Percentiles rank a stretch among this genome's conserved stretches.
phyloP scores from a whole-genome alignment of 92 coral and sea anemone species.

The Zoanthus gigantus region DNA sequence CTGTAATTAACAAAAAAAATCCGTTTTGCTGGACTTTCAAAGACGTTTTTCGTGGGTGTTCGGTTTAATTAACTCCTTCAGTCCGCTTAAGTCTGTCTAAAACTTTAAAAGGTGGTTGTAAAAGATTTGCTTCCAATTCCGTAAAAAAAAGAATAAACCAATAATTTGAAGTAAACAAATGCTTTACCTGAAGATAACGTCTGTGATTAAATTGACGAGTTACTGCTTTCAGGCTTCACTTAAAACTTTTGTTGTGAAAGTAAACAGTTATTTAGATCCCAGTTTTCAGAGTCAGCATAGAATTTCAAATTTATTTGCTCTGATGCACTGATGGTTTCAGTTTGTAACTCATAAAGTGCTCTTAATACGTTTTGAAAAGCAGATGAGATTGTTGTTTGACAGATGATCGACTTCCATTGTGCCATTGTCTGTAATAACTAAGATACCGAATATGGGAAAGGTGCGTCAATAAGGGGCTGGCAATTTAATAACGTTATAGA shows the following conservation, averaged over 20 bases:
- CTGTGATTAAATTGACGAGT: neutral
- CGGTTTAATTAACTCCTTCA: slow-evolving; percentile 6
- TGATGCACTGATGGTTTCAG: neutral
- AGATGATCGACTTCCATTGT: slow-evolving; percentile 53
- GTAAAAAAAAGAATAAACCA: neutral
- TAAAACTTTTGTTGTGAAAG: neutral
- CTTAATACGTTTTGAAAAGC: neutral
- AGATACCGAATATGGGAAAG: slow-evolving; percentile 78
- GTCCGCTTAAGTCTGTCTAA: slow-evolving; percentile 9
- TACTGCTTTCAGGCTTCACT: neutral
- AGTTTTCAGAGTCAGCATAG: neutral
- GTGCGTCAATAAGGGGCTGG: slow-evolving; percentile 66
- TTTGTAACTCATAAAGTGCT: neutral
- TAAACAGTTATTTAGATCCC: neutral
- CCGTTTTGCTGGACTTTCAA: neutral
- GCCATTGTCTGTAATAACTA: slow-evolving; percentile 61
- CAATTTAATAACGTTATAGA: slow-evolving; percentile 59
- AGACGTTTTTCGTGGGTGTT: neutral
- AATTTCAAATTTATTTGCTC: neutral
- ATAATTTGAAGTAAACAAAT: slow-evolving; percentile 1
- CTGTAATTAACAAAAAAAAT: neutral
- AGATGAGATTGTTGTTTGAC: slow-evolving; percentile 38
- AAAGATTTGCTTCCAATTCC: neutral
- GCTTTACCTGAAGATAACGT: neutral
- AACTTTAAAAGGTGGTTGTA: neutral